Percentiles rank a stretch among this genome's conserved stretches.
These are phyloP conservation scores for Cotesia glomerata DNA, from an alignment of 1,140 invertebrate species.

Conservation along the genomic window DNA sequence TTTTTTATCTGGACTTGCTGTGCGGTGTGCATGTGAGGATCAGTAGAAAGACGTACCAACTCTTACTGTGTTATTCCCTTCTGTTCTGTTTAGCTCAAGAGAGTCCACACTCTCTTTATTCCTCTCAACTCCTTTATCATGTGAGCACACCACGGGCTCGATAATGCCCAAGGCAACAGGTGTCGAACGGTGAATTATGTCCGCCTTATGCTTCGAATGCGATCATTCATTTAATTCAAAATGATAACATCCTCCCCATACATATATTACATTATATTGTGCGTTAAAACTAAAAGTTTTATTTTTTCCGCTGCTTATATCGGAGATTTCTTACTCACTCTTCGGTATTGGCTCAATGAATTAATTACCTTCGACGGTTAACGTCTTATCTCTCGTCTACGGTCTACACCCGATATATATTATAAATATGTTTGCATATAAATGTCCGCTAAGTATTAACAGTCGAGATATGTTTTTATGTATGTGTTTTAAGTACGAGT, in stretches of 20 bases:
- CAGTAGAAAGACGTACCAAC: no score
- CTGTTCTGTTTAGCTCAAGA: no score
- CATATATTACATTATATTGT: no score
- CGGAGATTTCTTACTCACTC: neutral
- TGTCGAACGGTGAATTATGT: conserved; percentile 29
- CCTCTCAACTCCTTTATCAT: neutral
- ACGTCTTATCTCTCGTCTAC: neutral
- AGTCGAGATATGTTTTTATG: no score
- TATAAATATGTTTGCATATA: neutral
- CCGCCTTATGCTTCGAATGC: conserved; percentile 7
- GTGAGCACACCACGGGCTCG: neutral
- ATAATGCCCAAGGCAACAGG: conserved; percentile 24
- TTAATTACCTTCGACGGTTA: neutral
- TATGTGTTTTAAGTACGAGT: neutral
- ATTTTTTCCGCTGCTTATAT: neutral
- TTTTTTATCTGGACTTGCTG: no score
- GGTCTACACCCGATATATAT: neutral
- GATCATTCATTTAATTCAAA: conserved; percentile 22
- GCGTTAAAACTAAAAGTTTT: neutral
- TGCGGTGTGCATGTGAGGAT: no score
- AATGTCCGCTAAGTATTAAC: no score
- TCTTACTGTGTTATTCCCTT: no score
- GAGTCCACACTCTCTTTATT: no score
- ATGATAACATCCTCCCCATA: conserved; percentile 13
- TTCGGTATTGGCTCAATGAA: neutral